Base-by-base conservation (phyloP, 1,140 invertebrate species). In the Pseudomyrmex pallidus region DNA sequence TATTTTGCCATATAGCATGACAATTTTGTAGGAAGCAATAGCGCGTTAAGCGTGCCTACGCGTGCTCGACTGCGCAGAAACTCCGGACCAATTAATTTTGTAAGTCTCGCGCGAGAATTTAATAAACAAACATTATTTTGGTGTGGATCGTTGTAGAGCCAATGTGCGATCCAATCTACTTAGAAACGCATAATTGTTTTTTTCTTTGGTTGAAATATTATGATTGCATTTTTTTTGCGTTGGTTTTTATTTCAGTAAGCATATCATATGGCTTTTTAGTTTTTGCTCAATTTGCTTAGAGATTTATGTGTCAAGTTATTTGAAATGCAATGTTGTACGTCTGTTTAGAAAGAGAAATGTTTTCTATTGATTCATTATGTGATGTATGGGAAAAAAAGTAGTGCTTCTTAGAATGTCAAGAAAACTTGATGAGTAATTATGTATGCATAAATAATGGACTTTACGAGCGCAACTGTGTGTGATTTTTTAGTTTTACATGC, bases 11-110 rank as follows among this genome's bases (percentile, higher is more conserved):
- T 68, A 77, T 46, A 67, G 74, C 59, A 63, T 89, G 56, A 87
- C 86, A 85, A 89, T 90, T 93, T 93, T 94, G 85, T 94, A 94
- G 94, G 93, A 90, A 94, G 92, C 88, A 88, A 92, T 90, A 92
- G 89, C 90, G 92, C 90, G 77, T 90, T 93, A 89, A 91, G 90
- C 86, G 90, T 92, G 85, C 91, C 93, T 84, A 91, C 78, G 84
- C 89, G 91, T 88, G 74, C 82, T 83, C 90, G 89, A 84, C 92
- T 82, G 76, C 93, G 92, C 91, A 90, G 93, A 92, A 90, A 91
- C 89, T 94, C 92, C 20, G 93, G 93, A 92, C 90, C 94, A 90
- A 92, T 88, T 87, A 91, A 93, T 86, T 92, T 94, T 92, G 94
- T 94, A 94, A 94, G 94, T 94, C 87, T 90, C 82, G 78, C 17